A percentile compares a stretch with the other conserved stretches of the same genome.
Conservation (phyloP, 2,113 vertebrate species). For the Poeciliopsis retropinna region DNA sequence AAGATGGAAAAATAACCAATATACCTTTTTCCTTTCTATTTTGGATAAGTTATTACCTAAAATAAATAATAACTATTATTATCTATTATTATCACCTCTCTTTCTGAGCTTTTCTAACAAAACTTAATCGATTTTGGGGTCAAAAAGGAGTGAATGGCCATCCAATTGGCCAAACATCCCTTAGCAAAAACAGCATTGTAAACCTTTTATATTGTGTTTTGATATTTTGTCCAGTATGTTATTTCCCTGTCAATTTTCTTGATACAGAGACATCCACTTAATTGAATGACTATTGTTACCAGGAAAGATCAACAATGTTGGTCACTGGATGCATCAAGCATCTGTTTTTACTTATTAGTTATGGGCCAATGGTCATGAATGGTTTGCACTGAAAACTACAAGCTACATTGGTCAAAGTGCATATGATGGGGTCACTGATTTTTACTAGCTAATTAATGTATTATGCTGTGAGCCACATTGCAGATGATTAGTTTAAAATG, state of each 20-base stretch:
- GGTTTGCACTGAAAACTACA: background rate
- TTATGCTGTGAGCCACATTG: background rate
- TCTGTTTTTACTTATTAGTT: conserved; percentile 27
- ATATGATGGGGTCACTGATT: background rate
- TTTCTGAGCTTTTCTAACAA: too few species aligned
- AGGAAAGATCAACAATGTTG: background rate
- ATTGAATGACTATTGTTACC: background rate
- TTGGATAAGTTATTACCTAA: too few species aligned
- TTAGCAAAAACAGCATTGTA: too few species aligned
- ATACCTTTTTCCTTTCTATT: too few species aligned
- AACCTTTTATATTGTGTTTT: too few species aligned
- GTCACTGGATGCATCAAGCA: background rate
- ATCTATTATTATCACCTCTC: too few species aligned
- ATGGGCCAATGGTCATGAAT: conserved; percentile 27
- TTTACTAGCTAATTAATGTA: background rate
- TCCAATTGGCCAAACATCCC: background rate
- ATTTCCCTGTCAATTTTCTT: background rate
- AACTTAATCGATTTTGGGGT: too few species aligned
- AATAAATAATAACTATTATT: too few species aligned
- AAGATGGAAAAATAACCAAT: too few species aligned
- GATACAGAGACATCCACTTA: background rate
- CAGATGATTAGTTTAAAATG: background rate
- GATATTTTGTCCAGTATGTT: background rate
- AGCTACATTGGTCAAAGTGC: background rate
- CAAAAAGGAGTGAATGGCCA: background rate